Percentiles rank a stretch among this genome's conserved stretches.
Evolutionary conservation across 2,888 invertebrate genomes (phyloP).

Genomic region (Eupithecia abbreviata): DNA sequence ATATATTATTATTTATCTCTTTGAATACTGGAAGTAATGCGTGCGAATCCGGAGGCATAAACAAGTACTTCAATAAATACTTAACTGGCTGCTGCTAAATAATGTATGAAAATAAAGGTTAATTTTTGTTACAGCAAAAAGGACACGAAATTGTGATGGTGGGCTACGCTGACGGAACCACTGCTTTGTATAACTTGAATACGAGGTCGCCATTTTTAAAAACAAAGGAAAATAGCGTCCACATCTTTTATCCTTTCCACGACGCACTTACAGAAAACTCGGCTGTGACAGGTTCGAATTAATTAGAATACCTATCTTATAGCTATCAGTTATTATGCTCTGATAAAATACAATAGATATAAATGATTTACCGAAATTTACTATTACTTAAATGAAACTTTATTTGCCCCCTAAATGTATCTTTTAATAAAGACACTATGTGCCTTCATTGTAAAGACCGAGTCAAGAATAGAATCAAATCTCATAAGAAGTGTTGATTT

Average conservation of each 20-base stretch:
- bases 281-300: slow-evolving; percentile 81
- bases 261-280: slow-evolving; percentile 84
- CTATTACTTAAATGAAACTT: background rate
- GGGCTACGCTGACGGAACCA: slow-evolving; percentile 87
- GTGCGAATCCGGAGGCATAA: too few relatives aligned
- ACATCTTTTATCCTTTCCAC: slow-evolving; percentile 82
- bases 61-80: too few relatives aligned
- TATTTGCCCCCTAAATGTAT: background rate
- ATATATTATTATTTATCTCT: too few relatives aligned
- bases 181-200: slow-evolving; percentile 85
- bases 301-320: background rate
- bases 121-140: slow-evolving; percentile 69
- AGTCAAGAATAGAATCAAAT: too few relatives aligned
- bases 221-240: slow-evolving; percentile 63
- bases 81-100: too few relatives aligned
- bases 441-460: too few relatives aligned
- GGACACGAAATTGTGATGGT: slow-evolving; percentile 84
- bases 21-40: too few relatives aligned
- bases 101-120: background rate
- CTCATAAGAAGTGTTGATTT: background rate
- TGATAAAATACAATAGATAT: background rate
- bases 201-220: slow-evolving; percentile 79
- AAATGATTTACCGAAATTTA: background rate
- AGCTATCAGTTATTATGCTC: background rate
- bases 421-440: too few relatives aligned